phyloP scores from a whole-genome alignment of 2,797 vertebrate genomes.

The Harpagifer antarcticus region DNA sequence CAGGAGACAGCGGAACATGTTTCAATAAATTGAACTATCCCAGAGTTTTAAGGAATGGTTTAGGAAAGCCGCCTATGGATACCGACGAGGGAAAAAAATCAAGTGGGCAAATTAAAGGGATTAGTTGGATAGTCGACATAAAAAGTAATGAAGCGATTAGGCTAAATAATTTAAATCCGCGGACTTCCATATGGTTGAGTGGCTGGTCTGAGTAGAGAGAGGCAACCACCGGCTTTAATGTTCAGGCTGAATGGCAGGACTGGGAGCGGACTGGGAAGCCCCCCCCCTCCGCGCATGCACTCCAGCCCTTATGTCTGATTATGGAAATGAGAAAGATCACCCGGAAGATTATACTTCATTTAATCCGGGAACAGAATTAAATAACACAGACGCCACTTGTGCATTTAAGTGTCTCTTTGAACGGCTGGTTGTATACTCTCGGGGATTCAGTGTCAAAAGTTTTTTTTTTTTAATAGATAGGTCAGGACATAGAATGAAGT shows the following conservation, averaged over 20 bases:
- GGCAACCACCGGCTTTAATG: constrained; percentile 75
- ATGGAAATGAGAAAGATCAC: constrained; percentile 84
- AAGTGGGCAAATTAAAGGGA: constrained; percentile 81
- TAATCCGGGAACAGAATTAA: constrained; percentile 83
- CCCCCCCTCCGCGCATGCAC: constrained; percentile 53
- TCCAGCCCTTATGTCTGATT: constrained; percentile 78
- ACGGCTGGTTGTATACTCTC: constrained; percentile 60
- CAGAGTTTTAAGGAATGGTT: constrained; percentile 36
- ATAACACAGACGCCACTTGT: constrained; percentile 80
- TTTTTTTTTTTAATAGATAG: constrained; percentile 55
- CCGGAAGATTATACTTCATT: constrained; percentile 81
- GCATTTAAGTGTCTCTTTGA: constrained; percentile 80
- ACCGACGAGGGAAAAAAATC: constrained; percentile 51
- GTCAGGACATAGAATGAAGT: constrained; percentile 63
- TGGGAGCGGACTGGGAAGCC: constrained; percentile 66
- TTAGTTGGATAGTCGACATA: constrained; percentile 81
- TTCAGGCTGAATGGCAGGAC: constrained; percentile 75
- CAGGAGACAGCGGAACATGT: constrained; percentile 41
- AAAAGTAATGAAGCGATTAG: constrained; percentile 87
- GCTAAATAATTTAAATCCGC: constrained; percentile 87
- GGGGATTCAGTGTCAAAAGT: constrained; percentile 62
- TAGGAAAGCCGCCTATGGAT: constrained; percentile 35
- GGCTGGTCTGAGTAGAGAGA: constrained; percentile 75
- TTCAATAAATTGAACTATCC: constrained; percentile 55
- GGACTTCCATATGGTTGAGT: constrained; percentile 85